Percentiles rank a stretch among this genome's conserved stretches.
Evolutionary conservation across 2,113 vertebrate genomes (phyloP).

Genomic region (Sturnus vulgaris): DNA sequence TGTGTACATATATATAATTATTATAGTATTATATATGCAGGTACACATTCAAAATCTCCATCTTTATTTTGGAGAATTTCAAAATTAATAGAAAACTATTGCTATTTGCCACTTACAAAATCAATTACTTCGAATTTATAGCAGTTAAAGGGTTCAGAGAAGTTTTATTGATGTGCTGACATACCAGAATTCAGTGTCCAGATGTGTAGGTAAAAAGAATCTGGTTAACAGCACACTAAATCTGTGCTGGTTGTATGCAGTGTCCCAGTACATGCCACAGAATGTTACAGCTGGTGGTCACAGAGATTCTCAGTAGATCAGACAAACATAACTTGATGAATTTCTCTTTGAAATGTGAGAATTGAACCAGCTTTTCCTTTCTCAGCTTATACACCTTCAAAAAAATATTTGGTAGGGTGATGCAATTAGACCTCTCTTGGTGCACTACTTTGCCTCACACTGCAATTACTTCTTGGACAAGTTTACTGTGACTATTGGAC

Average conservation of each 20-base stretch:
- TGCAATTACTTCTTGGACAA: background rate
- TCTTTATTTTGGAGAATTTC: background rate
- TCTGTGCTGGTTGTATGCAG: background rate
- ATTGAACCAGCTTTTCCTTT: background rate
- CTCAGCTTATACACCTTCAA: background rate
- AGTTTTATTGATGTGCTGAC: background rate
- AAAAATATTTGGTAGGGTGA: background rate
- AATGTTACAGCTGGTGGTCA: background rate
- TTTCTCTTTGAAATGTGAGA: background rate
- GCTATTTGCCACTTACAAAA: background rate
- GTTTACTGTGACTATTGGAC: background rate
- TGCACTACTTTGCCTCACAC: background rate
- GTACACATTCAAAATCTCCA: background rate
- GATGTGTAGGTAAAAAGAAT: background rate
- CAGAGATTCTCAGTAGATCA: background rate
- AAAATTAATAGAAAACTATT: background rate
- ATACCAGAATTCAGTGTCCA: background rate
- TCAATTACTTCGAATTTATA: background rate
- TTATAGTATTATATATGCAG: background rate
- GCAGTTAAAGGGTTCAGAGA: background rate
- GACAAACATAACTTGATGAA: background rate
- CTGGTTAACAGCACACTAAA: background rate
- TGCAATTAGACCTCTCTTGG: background rate
- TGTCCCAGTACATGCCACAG: background rate
- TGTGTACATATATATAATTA: background rate